Evolutionary conservation across 2,113 vertebrate genomes (phyloP).

Genomic region (Sylvietta virens): DNA sequence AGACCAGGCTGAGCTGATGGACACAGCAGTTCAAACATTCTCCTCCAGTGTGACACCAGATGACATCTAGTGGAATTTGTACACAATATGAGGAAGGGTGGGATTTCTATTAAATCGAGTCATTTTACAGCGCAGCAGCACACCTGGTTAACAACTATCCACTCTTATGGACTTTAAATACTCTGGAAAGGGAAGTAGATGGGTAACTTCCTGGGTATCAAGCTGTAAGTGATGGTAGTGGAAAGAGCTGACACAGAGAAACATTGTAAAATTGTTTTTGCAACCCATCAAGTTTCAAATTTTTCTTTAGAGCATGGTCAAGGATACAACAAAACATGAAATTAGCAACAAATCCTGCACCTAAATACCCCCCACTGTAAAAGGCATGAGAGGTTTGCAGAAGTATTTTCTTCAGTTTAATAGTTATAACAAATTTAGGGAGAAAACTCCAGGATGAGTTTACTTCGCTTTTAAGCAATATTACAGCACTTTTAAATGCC

Average conservation of each 20-base stretch:
- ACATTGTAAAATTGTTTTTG: neutral
- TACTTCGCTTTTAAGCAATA: neutral
- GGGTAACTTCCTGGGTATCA: neutral
- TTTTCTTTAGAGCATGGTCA: neutral
- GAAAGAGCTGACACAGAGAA: neutral
- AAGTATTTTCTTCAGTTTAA: neutral
- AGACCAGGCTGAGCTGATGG: neutral
- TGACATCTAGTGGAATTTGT: constrained; percentile 30
- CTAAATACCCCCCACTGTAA: neutral
- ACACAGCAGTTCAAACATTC: accelerated
- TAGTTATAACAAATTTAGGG: neutral
- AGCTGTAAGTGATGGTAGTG: neutral
- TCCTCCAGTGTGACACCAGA: neutral
- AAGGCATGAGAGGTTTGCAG: neutral
- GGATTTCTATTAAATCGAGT: neutral
- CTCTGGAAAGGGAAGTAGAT: neutral
- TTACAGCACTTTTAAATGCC: neutral
- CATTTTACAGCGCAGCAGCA: neutral
- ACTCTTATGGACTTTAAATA: neutral
- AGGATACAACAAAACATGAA: neutral
- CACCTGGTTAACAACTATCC: neutral
- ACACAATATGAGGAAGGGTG: neutral
- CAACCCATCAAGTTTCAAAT: neutral
- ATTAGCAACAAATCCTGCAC: neutral
- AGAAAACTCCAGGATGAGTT: neutral